Conservation (phyloP, 2,888 invertebrate species). For the Rotaria socialis region DNA sequence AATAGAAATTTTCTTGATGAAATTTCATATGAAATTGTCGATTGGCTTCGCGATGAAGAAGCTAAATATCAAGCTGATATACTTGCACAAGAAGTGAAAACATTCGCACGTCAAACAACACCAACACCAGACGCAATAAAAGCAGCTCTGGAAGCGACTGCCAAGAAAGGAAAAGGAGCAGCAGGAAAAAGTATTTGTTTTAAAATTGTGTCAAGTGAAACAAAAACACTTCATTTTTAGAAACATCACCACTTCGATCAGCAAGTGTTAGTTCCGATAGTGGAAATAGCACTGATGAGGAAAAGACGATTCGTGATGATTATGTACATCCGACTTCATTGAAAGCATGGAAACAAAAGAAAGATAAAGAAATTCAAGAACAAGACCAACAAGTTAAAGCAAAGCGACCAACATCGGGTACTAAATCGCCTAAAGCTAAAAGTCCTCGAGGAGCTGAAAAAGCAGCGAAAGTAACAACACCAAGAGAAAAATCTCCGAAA, state of each 20-base stretch:
- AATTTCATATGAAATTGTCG: constrained; percentile 53
- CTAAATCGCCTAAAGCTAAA: background rate
- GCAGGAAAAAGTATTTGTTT: background rate
- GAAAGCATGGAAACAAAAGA: constrained; percentile 44
- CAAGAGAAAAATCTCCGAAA: constrained; percentile 37
- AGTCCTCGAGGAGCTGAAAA: constrained; percentile 46
- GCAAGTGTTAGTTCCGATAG: constrained; percentile 3
- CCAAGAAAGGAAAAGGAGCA: background rate
- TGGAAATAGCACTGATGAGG: background rate
- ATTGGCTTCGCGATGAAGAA: constrained; percentile 57
- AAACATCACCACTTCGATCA: background rate
- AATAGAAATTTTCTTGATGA: constrained; percentile 58
- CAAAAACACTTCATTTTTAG: background rate
- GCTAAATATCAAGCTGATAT: constrained; percentile 56
- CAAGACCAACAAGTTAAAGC: constrained; percentile 3
- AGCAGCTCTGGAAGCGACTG: background rate
- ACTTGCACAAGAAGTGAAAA: constrained; percentile 53
- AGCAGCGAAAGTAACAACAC: constrained; percentile 31
- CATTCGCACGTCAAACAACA: background rate
- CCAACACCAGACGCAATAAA: background rate
- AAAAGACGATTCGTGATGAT: background rate
- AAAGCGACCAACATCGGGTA: constrained; percentile 40
- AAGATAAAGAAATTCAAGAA: constrained; percentile 38
- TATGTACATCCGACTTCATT: constrained; percentile 44
- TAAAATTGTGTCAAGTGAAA: too few species aligned